Evolutionary conservation across 1,140 invertebrate species (phyloP).

Genomic region (Apocrypta bakeri): DNA sequence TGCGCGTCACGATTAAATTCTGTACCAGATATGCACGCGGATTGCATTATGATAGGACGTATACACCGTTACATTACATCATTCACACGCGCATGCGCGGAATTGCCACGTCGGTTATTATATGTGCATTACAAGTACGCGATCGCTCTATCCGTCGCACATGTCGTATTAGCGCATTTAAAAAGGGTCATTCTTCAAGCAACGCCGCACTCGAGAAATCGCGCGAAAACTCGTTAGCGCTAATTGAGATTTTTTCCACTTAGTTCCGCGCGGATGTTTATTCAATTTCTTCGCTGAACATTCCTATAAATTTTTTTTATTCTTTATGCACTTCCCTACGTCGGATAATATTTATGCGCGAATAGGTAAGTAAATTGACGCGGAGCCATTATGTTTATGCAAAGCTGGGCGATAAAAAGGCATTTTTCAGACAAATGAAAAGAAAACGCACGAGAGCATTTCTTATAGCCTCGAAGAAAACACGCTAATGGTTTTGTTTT

Average conservation of each 20-base stretch:
- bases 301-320: too few relatives aligned
- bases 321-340: too few relatives aligned
- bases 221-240: neutral
- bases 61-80: neutral
- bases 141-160: neutral
- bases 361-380: too few relatives aligned
- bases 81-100: neutral
- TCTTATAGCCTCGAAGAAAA: neutral
- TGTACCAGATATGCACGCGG: neutral
- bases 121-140: neutral
- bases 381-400: neutral
- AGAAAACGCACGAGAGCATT: too few relatives aligned
- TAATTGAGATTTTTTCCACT: neutral
- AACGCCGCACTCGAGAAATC: neutral
- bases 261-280: too few relatives aligned
- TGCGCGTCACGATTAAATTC: neutral
- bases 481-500: slow-evolving; percentile 14
- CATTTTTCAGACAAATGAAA: neutral
- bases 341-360: too few relatives aligned
- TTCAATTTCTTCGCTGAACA: too few relatives aligned
- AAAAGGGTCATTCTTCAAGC: neutral
- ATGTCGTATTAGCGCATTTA: neutral
- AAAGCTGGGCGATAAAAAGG: neutral
- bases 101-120: neutral
- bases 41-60: neutral